phyloP scores from a whole-genome alignment of 1,140 invertebrate species.

The Hylaeus anthracinus region DNA sequence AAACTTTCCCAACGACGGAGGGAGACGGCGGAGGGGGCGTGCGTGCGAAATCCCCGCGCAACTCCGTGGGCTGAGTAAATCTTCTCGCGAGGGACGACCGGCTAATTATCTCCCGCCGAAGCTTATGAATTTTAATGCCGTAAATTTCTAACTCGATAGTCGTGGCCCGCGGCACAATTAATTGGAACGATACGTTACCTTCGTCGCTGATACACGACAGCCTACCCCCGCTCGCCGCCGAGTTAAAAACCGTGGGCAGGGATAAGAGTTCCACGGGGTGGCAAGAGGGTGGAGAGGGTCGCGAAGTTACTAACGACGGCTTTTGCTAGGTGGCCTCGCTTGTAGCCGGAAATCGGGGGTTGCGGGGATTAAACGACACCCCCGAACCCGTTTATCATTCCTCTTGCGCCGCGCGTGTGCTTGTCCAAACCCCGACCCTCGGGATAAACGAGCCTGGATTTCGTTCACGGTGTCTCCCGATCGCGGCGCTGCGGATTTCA shows the following conservation, averaged over 20 bases:
- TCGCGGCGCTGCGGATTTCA: background rate
- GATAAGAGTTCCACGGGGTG: conserved; percentile 21
- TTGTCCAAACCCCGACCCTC: conserved; percentile 10
- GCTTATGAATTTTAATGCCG: conserved; percentile 61
- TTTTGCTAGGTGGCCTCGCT: background rate
- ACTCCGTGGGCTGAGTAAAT: conserved; percentile 19
- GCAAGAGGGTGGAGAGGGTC: conserved; percentile 26
- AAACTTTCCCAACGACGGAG: background rate
- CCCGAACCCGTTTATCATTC: conserved; percentile 62
- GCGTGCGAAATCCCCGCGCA: background rate
- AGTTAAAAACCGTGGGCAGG: conserved; percentile 31
- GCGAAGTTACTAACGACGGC: conserved; percentile 69
- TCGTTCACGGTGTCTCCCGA: conserved; percentile 2
- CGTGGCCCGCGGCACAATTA: conserved; percentile 59
- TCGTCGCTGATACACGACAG: conserved; percentile 19
- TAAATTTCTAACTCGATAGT: conserved; percentile 64
- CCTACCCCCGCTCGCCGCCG: background rate
- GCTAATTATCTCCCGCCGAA: conserved; percentile 48
- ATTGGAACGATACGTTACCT: conserved; percentile 68
- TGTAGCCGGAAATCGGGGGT: conserved; percentile 36
- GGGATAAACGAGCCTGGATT: conserved; percentile 40
- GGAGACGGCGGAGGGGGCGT: background rate
- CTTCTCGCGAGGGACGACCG: conserved; percentile 5
- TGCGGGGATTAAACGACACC: conserved; percentile 59
- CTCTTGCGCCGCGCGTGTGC: conserved; percentile 37